phyloP scores from a whole-genome alignment of 2,113 vertebrate species.

The Haemorhous mexicanus region DNA sequence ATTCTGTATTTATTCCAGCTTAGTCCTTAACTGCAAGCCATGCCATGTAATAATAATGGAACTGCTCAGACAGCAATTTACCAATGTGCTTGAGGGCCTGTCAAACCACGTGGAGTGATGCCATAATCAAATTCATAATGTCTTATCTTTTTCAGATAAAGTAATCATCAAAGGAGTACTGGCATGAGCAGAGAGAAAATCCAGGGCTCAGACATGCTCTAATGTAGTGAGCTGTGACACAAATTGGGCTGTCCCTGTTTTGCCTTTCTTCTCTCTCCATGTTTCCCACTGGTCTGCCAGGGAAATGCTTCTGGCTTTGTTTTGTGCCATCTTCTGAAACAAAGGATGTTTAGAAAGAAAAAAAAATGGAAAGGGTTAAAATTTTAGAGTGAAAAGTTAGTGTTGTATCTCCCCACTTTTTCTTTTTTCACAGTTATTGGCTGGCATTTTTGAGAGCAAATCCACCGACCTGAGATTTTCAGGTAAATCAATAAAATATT shows the following conservation, averaged over 20 bases:
- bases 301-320: neutral
- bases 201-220: constrained; percentile 50
- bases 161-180: constrained; percentile 21
- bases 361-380: neutral
- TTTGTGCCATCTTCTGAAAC: neutral
- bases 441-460: neutral
- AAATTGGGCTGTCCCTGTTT: constrained; percentile 40
- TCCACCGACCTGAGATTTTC: constrained; percentile 20
- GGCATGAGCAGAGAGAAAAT: constrained; percentile 53
- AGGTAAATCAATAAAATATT: constrained; percentile 51
- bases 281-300: neutral
- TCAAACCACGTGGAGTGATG: constrained; percentile 15
- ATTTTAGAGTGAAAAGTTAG: neutral
- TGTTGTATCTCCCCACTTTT: neutral
- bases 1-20: constrained; percentile 34
- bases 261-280: constrained; percentile 14
- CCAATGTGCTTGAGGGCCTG: constrained; percentile 29
- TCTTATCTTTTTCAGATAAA: constrained; percentile 45
- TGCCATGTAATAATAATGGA: neutral
- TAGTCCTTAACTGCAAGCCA: neutral
- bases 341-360: neutral
- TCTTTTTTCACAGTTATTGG: neutral
- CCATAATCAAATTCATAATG: constrained; percentile 33
- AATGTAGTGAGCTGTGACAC: constrained; percentile 44
- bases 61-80: constrained; percentile 13